Conservation (phyloP, 2,797 vertebrate genomes). For the Chaetophractus vellerosus region DNA sequence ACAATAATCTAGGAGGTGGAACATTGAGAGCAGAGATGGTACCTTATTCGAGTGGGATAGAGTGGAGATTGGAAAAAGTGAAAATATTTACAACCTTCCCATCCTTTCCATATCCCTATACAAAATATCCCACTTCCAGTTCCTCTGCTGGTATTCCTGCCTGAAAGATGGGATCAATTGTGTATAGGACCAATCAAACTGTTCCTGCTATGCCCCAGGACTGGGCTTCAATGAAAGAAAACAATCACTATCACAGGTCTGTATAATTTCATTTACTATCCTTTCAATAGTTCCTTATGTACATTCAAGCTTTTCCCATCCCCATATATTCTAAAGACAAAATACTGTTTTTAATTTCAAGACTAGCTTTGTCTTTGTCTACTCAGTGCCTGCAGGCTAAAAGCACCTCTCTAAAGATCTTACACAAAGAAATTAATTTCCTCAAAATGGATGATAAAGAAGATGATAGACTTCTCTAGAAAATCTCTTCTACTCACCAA, state of each 20-base stretch:
- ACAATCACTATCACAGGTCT: not conserved
- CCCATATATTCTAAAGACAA: conserved; percentile 43
- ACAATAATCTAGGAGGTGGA: conserved; percentile 11
- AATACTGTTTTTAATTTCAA: conserved; percentile 22
- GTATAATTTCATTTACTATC: not conserved
- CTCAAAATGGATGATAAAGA: conserved; percentile 26
- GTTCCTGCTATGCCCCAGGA: not conserved
- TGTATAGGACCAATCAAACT: not conserved
- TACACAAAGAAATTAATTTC: conserved; percentile 30
- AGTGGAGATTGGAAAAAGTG: conserved; percentile 47
- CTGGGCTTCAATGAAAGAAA: not conserved
- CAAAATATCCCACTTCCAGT: not conserved
- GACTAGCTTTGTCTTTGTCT: conserved; percentile 33
- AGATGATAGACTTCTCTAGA: conserved; percentile 43
- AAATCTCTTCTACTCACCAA: conserved; percentile 93
- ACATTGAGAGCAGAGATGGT: not conserved
- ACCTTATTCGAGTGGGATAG: not conserved
- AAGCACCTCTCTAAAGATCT: not conserved
- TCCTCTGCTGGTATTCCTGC: not conserved
- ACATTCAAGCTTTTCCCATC: not conserved
- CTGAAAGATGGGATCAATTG: not conserved
- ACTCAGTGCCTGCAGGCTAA: not conserved
- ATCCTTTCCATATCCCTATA: not conserved
- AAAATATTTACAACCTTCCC: conserved; percentile 1
- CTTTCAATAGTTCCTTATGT: not conserved